phyloP scores from a whole-genome alignment of 2,888 invertebrate genomes.

The Ophion slaviceki region DNA sequence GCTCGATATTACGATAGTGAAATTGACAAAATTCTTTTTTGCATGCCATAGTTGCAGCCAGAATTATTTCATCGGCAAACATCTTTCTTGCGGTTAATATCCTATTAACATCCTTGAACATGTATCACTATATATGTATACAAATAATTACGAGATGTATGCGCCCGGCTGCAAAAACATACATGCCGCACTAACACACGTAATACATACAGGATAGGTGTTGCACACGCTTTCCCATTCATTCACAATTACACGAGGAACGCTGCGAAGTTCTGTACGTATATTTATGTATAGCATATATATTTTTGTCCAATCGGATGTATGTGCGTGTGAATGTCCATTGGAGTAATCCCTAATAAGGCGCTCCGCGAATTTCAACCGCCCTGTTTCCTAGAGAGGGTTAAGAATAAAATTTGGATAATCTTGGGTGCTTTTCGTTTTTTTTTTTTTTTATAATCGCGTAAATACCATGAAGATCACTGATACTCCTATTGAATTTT shows the following conservation, averaged over 20 bases:
- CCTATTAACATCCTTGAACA: constrained; percentile 3
- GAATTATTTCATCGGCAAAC: neutral
- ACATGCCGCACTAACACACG: constrained; percentile 54
- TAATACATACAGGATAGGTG: constrained; percentile 50
- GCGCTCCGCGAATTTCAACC: neutral
- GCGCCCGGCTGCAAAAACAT: constrained; percentile 49
- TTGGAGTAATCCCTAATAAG: neutral
- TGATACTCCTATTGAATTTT: neutral
- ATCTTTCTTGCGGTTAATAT: neutral
- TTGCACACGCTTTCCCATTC: constrained; percentile 41
- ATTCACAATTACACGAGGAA: constrained; percentile 47
- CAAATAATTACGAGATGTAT: constrained; percentile 48
- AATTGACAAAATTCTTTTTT: constrained; percentile 13
- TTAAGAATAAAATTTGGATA: neutral
- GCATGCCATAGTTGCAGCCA: neutral
- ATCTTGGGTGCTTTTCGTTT: neutral
- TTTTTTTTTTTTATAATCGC: neutral
- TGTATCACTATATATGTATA: constrained; percentile 5
- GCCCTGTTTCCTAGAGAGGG: no score
- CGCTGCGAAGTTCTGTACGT: constrained; percentile 23
- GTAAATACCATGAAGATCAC: neutral
- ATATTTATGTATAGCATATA: neutral
- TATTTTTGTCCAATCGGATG: neutral
- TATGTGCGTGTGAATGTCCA: neutral
- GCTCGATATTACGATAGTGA: neutral